Percentiles rank a stretch among this genome's conserved stretches.
Conservation (phyloP, 2,797 vertebrate species). For the Tamandua tetradactyla region DNA sequence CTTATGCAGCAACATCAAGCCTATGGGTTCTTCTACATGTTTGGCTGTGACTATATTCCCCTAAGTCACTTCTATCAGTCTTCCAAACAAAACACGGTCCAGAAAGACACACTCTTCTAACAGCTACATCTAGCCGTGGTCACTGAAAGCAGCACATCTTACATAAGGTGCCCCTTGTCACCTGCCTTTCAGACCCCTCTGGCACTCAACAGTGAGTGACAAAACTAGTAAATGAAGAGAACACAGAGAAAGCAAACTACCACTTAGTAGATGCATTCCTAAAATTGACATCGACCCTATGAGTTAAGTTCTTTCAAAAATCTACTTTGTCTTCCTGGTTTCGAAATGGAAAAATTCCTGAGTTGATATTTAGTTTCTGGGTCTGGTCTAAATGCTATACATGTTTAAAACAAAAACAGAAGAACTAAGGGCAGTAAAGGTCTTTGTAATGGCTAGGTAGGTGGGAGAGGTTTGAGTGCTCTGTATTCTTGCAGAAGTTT, state of each 20-base stretch:
- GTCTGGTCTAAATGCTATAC: background rate
- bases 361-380: background rate
- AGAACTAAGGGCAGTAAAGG: background rate
- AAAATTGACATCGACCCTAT: background rate
- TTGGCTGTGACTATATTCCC: background rate
- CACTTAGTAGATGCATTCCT: background rate
- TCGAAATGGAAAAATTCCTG: slow-evolving; percentile 25
- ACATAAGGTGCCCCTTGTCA: background rate
- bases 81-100: background rate
- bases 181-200: background rate
- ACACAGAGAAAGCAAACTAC: background rate
- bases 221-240: background rate
- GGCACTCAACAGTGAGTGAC: background rate
- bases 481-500: background rate
- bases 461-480: background rate
- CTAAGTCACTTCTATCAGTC: background rate
- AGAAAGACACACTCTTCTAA: background rate
- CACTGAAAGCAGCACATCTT: background rate
- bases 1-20: background rate
- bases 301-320: background rate
- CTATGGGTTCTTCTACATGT: background rate
- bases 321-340: background rate
- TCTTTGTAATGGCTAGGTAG: background rate
- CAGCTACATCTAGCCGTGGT: background rate
- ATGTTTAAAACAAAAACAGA: background rate